These are phyloP conservation scores for Eupithecia tripunctaria DNA, from an alignment of 2,888 invertebrate species.

Conservation along the genomic window DNA sequence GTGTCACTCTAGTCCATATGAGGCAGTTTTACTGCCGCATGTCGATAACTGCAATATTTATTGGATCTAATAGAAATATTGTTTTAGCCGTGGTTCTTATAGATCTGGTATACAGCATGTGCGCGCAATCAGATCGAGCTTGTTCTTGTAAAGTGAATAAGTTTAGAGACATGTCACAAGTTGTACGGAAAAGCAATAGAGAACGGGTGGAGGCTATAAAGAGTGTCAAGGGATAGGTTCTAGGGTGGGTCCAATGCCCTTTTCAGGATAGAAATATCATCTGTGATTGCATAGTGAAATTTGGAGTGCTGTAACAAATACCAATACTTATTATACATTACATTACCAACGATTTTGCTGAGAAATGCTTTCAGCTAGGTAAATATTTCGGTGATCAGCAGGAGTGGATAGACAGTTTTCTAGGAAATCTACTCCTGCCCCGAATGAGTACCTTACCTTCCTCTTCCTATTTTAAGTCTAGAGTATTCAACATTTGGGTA, in stretches of 20 bases:
- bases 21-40: slow-evolving; percentile 24
- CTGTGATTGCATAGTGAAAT: background rate
- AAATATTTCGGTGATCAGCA: no score
- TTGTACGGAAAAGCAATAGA: slow-evolving; percentile 10
- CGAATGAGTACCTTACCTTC: no score
- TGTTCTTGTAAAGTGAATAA: slow-evolving; percentile 18
- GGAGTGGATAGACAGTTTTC: no score
- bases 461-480: no score
- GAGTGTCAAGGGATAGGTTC: background rate
- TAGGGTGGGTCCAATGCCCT: background rate
- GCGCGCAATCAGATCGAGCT: slow-evolving; percentile 25
- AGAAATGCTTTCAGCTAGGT: no score
- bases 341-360: no score
- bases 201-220: background rate
- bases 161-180: slow-evolving; percentile 11
- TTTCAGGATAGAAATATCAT: background rate
- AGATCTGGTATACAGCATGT: slow-evolving; percentile 17
- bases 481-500: no score
- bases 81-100: slow-evolving; percentile 19
- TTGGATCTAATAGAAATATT: slow-evolving; percentile 27
- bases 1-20: slow-evolving; percentile 26
- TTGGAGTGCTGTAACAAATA: background rate
- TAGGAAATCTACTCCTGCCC: no score
- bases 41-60: slow-evolving; percentile 26
- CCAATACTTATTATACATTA: background rate